phyloP scores from a whole-genome alignment of 2,888 invertebrate species.

The Stenodema calcarata region DNA sequence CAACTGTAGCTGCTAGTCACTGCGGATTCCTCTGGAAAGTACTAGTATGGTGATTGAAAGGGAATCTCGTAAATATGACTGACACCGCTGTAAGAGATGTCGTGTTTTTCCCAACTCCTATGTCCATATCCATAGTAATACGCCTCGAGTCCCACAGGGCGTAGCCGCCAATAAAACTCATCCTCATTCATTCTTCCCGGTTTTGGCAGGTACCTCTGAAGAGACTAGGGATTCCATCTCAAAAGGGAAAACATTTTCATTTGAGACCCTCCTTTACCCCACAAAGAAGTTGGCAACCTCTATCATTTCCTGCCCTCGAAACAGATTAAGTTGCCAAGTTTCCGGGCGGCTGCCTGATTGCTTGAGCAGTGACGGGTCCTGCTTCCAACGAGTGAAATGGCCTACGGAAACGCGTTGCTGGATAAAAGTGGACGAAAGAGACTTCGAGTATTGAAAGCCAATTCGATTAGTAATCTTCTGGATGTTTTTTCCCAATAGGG shows the following conservation, averaged over 20 bases:
- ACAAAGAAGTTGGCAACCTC: neutral
- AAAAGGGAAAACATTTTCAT: neutral
- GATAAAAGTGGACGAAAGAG: neutral
- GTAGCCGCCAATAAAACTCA: too few relatives aligned
- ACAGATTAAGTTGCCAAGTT: neutral
- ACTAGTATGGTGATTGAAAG: too few relatives aligned
- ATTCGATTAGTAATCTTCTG: neutral
- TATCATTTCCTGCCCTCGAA: neutral
- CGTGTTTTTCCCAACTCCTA: too few relatives aligned
- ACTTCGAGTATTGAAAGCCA: constrained; percentile 20
- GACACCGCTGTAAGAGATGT: too few relatives aligned
- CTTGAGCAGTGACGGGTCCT: neutral
- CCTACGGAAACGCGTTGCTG: neutral
- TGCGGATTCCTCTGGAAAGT: too few relatives aligned
- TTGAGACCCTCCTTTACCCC: neutral
- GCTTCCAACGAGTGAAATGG: neutral
- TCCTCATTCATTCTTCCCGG: too few relatives aligned
- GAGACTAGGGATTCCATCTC: too few relatives aligned
- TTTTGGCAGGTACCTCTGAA: too few relatives aligned
- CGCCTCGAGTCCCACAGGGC: too few relatives aligned
- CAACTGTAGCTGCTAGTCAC: too few relatives aligned
- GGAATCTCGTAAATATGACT: too few relatives aligned
- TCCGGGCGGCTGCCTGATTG: neutral
- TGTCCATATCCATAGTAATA: too few relatives aligned
- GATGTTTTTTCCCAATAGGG: neutral